Conservation (phyloP, 2,888 invertebrate genomes). For the Ophion slaviceki region DNA sequence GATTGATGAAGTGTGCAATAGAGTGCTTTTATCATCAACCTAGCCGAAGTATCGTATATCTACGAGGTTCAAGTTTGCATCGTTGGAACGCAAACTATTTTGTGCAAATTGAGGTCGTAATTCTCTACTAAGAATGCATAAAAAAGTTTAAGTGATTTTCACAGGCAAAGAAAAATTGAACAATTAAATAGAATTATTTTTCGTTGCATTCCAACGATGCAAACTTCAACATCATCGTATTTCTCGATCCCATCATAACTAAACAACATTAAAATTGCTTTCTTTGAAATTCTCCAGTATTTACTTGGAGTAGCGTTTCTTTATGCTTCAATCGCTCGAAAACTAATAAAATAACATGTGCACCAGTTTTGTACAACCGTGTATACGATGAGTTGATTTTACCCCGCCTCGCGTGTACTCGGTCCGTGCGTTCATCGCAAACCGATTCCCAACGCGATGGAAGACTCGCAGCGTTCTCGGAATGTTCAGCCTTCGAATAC, state of each 20-base stretch:
- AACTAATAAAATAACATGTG: conserved; percentile 40
- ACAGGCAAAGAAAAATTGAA: too few species aligned
- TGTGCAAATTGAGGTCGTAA: too few species aligned
- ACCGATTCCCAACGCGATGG: neutral
- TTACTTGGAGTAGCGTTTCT: neutral
- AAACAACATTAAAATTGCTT: conserved; percentile 36
- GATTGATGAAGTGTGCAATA: conserved; percentile 9
- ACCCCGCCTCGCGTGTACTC: neutral
- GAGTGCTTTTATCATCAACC: conserved; percentile 50
- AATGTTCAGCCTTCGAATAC: neutral
- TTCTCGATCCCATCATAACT: conserved; percentile 46
- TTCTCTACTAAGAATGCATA: too few species aligned
- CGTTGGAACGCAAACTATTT: too few species aligned
- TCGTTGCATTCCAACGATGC: too few species aligned
- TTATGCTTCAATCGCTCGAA: conserved; percentile 2
- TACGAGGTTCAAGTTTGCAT: too few species aligned
- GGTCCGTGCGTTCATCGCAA: too few species aligned
- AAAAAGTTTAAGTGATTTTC: too few species aligned
- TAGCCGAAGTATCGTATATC: neutral
- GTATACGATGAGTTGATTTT: conserved; percentile 14
- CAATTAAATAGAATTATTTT: too few species aligned
- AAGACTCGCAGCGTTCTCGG: neutral
- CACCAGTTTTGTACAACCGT: neutral
- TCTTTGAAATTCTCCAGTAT: neutral
- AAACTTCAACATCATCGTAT: too few species aligned